Evolutionary conservation across 2,113 vertebrate species (phyloP), one percentile per base, ranked within the genome.

Genomic region (Todiramphus chloris): DNA sequence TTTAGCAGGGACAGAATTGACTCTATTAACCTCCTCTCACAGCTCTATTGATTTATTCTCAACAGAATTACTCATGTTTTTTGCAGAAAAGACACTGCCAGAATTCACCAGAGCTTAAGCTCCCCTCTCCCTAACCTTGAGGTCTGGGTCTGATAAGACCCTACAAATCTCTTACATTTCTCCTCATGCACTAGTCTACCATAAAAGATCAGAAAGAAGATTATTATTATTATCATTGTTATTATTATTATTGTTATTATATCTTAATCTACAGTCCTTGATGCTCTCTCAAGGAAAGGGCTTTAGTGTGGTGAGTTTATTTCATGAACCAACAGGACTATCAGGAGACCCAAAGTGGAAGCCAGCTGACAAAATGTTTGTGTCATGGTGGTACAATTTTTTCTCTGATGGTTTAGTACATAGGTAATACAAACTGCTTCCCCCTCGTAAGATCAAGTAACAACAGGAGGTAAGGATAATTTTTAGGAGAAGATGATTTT

Each of bases 281-380:
- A 58, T 43, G 56, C 21, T 13, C 39, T 50, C 28, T 46, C 2
- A 4, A 73, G 41, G 48, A 30, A 60, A 70, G 44, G 53, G 6
- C 37, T 84, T 55, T 31, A 15, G 15, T 43, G 25, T 21, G 24
- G 35, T n/a, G 59, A 78, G 66, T 63, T 78, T 24, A 17, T 19
- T 46, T 73, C 41, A 19, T 16, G 20, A 68, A 27, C 23, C 13
- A 25, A 60, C 66, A 66, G n/a, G 6, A 68, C 39, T 25, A 31
- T 16, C 53, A 56, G 46, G 53, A 78, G 16, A n/a, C 24, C 41
- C 31, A 30, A 39, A 27, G 53, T 11, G 28, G 66, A 78, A 87
- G 72, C 17, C 31, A 33, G 35, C 28, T 62, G n/a, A 67, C 1
- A 5, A 67, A 82, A 41, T 1, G 5, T 23, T 48, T 2, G 0